Conservation (phyloP, 2,888 invertebrate genomes). For the Dioctria linearis region DNA sequence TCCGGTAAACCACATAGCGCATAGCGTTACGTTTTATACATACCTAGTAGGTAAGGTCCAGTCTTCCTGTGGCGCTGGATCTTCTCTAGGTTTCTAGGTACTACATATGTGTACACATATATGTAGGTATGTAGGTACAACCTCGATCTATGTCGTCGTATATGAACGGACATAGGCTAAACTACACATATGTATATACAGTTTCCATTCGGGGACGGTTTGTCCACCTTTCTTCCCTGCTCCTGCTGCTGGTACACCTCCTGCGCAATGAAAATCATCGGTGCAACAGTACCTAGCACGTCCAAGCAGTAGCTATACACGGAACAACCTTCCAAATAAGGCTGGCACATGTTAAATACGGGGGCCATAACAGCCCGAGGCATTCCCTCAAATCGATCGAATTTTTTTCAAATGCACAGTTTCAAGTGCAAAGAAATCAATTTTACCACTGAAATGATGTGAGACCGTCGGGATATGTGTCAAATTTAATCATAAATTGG, state of each 20-base stretch:
- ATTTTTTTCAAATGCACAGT: slow-evolving; percentile 63
- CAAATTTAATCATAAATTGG: slow-evolving; percentile 61
- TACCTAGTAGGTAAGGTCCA: no score
- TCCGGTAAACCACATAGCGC: slow-evolving; percentile 17
- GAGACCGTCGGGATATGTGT: slow-evolving; percentile 58
- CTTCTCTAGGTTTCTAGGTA: neutral
- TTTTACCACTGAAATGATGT: slow-evolving; percentile 56
- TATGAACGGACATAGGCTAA: no score
- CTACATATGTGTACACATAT: neutral
- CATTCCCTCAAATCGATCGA: slow-evolving; percentile 67
- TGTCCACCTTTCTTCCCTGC: slow-evolving; percentile 52
- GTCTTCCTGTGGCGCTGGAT: slow-evolving; percentile 6
- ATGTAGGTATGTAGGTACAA: neutral
- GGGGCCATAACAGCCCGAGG: slow-evolving; percentile 69
- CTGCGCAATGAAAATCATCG: neutral
- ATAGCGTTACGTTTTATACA: neutral
- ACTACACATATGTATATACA: slow-evolving; percentile 8
- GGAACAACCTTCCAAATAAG: slow-evolving; percentile 71
- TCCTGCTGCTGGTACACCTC: slow-evolving; percentile 19
- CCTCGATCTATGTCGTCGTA: no score
- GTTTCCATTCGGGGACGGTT: slow-evolving; percentile 50
- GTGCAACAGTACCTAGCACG: neutral
- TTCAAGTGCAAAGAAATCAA: slow-evolving; percentile 62
- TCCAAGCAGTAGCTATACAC: neutral
- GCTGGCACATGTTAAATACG: slow-evolving; percentile 70